Conservation (phyloP, 1,140 invertebrate genomes). For the Formica selysi region DNA sequence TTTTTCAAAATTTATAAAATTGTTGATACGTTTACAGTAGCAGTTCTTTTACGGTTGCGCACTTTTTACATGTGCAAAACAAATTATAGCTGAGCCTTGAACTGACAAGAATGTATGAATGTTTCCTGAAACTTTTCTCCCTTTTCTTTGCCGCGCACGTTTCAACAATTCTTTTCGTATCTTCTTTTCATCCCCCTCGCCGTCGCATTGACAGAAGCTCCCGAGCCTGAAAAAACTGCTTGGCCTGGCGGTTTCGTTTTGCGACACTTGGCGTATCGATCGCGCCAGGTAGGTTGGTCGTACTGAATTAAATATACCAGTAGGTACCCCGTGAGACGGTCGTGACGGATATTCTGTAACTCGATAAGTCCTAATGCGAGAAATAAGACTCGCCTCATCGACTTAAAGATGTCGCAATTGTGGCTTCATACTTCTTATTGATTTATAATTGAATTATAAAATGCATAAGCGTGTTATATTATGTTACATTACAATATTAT, state of each 20-base stretch:
- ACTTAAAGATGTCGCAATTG: constrained; percentile 26
- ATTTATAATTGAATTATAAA: constrained; percentile 3
- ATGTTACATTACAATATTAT: not conserved
- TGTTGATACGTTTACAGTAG: not conserved
- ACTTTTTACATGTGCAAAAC: constrained; percentile 20
- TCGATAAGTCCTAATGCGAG: constrained; percentile 62
- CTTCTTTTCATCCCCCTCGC: not conserved
- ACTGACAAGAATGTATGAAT: not conserved
- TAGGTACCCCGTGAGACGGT: constrained; percentile 1
- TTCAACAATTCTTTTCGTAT: constrained; percentile 17
- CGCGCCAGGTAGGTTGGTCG: constrained; percentile 51
- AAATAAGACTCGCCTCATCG: constrained; percentile 58
- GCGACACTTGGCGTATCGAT: constrained; percentile 54
- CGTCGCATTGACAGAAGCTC: not conserved
- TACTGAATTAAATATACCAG: constrained; percentile 61
- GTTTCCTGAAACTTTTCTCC: not conserved
- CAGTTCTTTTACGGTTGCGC: not conserved
- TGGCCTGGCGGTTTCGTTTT: constrained; percentile 29
- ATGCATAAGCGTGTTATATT: not conserved
- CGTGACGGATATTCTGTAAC: constrained; percentile 48
- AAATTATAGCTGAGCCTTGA: not conserved
- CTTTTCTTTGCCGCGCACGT: not conserved
- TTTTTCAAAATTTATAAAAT: constrained; percentile 6
- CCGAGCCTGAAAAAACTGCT: constrained; percentile 22
- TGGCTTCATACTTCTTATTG: constrained; percentile 41